phyloP scores from a whole-genome alignment of 30 jellyfish, hydroid and myxozoan species.

The Turritopsis dohrnii region DNA sequence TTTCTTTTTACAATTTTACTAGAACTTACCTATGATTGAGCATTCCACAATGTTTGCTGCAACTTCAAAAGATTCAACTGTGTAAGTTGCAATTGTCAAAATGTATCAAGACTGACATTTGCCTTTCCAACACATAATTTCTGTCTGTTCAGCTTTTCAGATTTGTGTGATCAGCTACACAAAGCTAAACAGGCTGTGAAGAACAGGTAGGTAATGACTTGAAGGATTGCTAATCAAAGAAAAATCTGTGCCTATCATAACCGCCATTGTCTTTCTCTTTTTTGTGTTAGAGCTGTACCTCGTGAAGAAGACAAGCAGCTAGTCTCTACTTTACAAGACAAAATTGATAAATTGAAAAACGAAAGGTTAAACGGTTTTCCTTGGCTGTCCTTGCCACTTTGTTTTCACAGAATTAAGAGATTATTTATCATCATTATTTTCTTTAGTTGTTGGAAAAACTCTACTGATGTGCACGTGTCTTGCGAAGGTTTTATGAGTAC shows the following conservation, averaged over 20 bases:
- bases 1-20: too few species aligned
- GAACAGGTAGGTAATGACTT: not conserved
- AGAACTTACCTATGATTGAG: not conserved
- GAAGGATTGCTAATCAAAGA: not conserved
- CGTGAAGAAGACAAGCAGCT: slow-evolving; percentile 18
- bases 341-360: not conserved
- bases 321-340: slow-evolving; percentile 1
- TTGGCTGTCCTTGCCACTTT: not conserved
- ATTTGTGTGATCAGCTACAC: slow-evolving; percentile 7
- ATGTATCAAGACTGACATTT: too few species aligned
- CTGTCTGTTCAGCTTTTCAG: not conserved
- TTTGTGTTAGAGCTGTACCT: slow-evolving; percentile 20
- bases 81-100: not conserved
- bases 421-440: not conserved
- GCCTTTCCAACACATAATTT: not conserved
- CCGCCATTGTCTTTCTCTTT: not conserved
- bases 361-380: not conserved
- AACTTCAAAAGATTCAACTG: not conserved
- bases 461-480: not conserved
- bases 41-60: not conserved
- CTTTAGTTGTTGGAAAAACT: not conserved
- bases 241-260: not conserved
- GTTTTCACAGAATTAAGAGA: not conserved
- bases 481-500: slow-evolving; percentile 15
- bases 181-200: not conserved